Evolutionary conservation across 1,140 invertebrate genomes (phyloP), one percentile per base, ranked within the genome.

Genomic region (Papilio helenus): DNA sequence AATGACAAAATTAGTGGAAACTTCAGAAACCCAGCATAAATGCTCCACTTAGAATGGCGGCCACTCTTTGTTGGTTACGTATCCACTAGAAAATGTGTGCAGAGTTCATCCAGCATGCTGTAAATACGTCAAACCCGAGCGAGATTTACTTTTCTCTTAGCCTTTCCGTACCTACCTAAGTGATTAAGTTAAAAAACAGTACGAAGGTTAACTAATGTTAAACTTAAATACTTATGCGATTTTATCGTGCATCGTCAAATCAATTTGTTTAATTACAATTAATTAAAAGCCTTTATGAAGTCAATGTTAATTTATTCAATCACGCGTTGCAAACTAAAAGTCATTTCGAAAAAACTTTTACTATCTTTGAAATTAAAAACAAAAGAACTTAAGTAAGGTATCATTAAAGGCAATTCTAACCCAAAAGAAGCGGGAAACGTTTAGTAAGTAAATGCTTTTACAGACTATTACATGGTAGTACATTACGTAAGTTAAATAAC

Each of bases 71-170:
- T 29, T 18, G 26, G 12, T 68, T 29, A 68, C 26, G 61, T 65
- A 68, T 68, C 26, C 26, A 68, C 26, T 68, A 26, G 0, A 68
- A 68, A 68, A 29, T 68, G 61, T 68, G 12, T 68, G 4, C 26
- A 65, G 10, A 65, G 58, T 26, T 65, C 58, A 23, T 58, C n/a
- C 55, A 58, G 55, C 55, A 58, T 58, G 20, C 55, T 58, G 23
- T 26, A 68, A 68, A 68, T 68, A 68, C 61, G 61, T 68, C 12
- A 34, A 16, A 29, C 14, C 61, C 26, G 26, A 68, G 23, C 61
- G 61, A 34, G 61, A 7, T 29, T 68, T 68, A n/a, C 61, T 34
- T 29, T 18, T 16, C 61, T 68, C 61, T 68, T 68, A 68, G 10
- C 61, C 12, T 23, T 23, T 34, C 23, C 0, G 23, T 14, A 14